A percentile compares a stretch with the other conserved stretches of the same genome.
Evolutionary conservation across 2,797 vertebrate species (phyloP).

Genomic region (Bradypodion pumilum): DNA sequence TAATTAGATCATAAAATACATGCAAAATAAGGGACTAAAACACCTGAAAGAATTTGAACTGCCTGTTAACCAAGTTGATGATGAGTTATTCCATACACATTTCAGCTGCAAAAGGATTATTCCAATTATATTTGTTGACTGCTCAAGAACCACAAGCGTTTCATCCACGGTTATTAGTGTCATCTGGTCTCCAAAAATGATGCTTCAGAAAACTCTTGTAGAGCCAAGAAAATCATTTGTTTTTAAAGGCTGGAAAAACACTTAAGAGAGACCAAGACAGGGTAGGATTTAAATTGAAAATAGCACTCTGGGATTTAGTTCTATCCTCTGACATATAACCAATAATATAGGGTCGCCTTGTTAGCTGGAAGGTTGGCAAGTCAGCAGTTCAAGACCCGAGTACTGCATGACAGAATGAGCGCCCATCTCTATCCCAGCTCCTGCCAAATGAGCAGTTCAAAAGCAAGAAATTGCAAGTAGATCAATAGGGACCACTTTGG

Average conservation of each 20-base stretch:
- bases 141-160: not conserved
- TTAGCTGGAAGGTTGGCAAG: too few species aligned
- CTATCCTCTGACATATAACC: slow-evolving; percentile 2
- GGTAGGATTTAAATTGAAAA: not conserved
- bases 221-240: slow-evolving; percentile 15
- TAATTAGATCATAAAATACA: not conserved
- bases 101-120: slow-evolving; percentile 10
- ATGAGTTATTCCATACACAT: slow-evolving; percentile 6
- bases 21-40: slow-evolving; percentile 17
- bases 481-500: too few species aligned
- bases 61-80: slow-evolving; percentile 15
- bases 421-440: too few species aligned
- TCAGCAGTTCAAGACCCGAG: too few species aligned
- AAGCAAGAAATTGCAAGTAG: too few species aligned
- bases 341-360: not conserved
- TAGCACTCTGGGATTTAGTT: slow-evolving; percentile 10
- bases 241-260: not conserved
- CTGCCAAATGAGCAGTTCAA: too few species aligned
- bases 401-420: too few species aligned
- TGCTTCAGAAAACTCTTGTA: slow-evolving; percentile 1
- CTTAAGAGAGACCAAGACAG: slow-evolving; percentile 12
- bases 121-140: slow-evolving; percentile 16
- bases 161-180: slow-evolving; percentile 24
- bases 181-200: slow-evolving; percentile 3
- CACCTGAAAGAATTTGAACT: slow-evolving; percentile 10